Evolutionary conservation across 2,113 vertebrate genomes (phyloP).

Genomic region (Emydura subglobosa): DNA sequence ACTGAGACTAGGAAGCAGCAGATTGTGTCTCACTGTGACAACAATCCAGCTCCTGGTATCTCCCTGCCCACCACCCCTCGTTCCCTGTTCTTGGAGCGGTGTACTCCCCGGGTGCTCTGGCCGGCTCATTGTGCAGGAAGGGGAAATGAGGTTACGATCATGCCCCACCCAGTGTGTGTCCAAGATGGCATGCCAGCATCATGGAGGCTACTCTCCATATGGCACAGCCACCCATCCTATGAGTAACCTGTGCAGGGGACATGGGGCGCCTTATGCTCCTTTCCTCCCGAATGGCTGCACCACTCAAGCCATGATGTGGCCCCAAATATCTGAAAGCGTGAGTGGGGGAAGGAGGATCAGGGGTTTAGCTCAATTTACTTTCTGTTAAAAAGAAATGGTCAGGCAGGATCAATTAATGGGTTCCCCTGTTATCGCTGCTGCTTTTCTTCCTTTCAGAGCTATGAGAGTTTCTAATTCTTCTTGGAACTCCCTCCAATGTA

Average conservation of each 20-base stretch:
- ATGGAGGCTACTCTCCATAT: neutral
- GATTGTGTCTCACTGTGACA: neutral
- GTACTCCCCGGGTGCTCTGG: neutral
- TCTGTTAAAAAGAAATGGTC: neutral
- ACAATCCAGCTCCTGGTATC: neutral
- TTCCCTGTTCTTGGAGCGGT: neutral
- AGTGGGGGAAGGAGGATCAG: neutral
- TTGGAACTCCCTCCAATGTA: neutral
- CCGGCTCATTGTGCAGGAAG: neutral
- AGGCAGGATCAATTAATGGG: neutral
- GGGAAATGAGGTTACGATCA: neutral
- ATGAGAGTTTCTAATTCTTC: neutral
- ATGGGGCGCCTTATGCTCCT: neutral
- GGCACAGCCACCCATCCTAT: neutral
- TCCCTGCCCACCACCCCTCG: too few species aligned
- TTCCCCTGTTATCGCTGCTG: fast-evolving
- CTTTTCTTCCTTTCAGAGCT: neutral
- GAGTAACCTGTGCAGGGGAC: neutral
- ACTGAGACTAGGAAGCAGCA: neutral
- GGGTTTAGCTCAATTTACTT: neutral
- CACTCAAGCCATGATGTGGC: neutral
- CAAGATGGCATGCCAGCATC: neutral
- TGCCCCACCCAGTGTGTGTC: neutral
- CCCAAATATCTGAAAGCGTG: neutral
- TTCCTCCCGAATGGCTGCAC: neutral